Evolutionary conservation across 2,797 vertebrate genomes (phyloP), one percentile per base, ranked within the genome.

Genomic region (Macropodus opercularis): DNA sequence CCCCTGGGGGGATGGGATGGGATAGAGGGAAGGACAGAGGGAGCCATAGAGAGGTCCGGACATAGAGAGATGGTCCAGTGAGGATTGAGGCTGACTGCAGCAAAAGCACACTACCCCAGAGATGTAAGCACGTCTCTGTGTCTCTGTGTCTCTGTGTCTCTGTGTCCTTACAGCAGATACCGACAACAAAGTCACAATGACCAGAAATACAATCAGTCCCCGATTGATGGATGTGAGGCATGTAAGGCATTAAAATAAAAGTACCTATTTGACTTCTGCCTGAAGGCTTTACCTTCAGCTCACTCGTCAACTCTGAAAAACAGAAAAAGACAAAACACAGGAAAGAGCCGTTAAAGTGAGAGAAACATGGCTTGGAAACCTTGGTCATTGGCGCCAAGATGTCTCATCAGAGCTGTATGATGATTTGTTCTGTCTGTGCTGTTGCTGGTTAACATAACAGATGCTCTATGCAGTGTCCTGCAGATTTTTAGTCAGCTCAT

Each of bases 221-320:
- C n/a, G n/a, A n/a, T n/a, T n/a, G n/a, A n/a, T n/a, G n/a, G n/a
- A n/a, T n/a, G n/a, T n/a, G n/a, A n/a, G n/a, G n/a, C n/a, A n/a
- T n/a, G n/a, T n/a, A n/a, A n/a, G n/a, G n/a, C n/a, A n/a, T 34
- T 38, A 31, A 5, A 22, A 24, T 6, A 8, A 8, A 73, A 82
- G 23, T 85, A 96, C 95, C 95, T 90, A 95, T 92, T 81, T 94
- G 93, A 29, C 78, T 93, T 50, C 85, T 89, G 61, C 95, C 94
- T 38, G 90, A 87, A 65, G 94, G 93, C 71, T 93, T 94, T 56
- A 90, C 83, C 74, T 94, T 93, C 80, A 96, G 82, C 64, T 96
- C 95, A 18, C 84, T 92, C 6, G 94, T 95, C 81, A 97, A 81
- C 85, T 95, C 95, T 97, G 86, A 55, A 71, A 83, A 66, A 66